Evolutionary conservation across 2,113 vertebrate species (phyloP).

Genomic region (Chinchilla lanigera): DNA sequence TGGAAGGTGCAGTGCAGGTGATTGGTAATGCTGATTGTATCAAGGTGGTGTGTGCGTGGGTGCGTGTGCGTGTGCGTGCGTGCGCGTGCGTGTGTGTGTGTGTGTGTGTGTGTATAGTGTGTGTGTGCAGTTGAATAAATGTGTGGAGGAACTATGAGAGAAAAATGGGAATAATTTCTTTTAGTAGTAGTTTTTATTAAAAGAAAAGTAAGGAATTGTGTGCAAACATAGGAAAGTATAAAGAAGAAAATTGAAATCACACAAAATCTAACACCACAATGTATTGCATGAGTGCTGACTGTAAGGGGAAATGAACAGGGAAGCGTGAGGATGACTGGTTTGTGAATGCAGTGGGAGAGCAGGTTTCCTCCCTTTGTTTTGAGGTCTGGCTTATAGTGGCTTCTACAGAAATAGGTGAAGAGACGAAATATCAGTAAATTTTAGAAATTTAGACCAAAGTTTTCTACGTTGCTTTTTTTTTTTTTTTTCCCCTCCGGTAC

Average conservation of each 20-base stretch:
- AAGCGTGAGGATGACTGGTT: neutral
- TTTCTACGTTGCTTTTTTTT: neutral
- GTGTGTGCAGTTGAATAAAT: neutral
- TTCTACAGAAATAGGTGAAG: neutral
- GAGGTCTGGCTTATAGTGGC: neutral
- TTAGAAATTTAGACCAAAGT: neutral
- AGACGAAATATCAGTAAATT: neutral
- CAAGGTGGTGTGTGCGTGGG: neutral
- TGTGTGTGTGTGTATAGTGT: too few relatives aligned
- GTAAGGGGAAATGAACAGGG: neutral
- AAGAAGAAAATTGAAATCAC: constrained; percentile 8
- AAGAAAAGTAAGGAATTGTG: neutral
- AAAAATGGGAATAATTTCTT: neutral
- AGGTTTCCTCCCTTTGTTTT: neutral
- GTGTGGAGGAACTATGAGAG: neutral
- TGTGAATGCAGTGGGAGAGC: neutral
- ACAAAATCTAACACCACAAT: neutral
- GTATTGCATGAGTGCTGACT: neutral
- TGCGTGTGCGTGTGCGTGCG: neutral
- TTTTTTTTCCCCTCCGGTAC: too few relatives aligned
- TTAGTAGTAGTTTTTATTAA: neutral
- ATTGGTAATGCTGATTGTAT: neutral
- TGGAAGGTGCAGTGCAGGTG: neutral
- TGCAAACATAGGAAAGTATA: constrained; percentile 1
- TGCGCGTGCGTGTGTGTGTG: neutral